Conservation (phyloP, 2,888 invertebrate species). For the Dolichomitus sp. region DNA sequence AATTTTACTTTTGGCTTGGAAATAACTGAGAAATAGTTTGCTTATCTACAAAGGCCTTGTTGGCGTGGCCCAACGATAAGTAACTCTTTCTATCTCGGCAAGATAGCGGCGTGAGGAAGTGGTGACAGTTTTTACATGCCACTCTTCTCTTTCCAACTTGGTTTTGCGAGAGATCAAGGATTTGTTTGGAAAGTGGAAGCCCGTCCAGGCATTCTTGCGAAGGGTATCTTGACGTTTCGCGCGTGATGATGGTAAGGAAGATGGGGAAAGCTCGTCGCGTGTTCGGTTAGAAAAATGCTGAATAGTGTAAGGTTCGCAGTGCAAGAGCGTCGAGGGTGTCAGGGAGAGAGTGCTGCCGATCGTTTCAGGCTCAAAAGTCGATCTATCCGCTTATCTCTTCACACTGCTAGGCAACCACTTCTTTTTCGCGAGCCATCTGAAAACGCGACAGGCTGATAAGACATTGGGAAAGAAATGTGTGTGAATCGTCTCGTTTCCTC, state of each 20-base stretch:
- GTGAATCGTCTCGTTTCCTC: slow-evolving; percentile 28
- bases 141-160: slow-evolving; percentile 14
- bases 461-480: slow-evolving; percentile 47
- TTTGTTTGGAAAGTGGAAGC: slow-evolving; percentile 56
- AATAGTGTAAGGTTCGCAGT: slow-evolving; percentile 2
- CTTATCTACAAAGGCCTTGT: not conserved
- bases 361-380: slow-evolving; percentile 67
- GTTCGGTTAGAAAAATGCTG: slow-evolving; percentile 45
- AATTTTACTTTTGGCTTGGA: not conserved
- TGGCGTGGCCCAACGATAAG: not conserved
- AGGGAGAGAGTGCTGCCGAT: slow-evolving; percentile 51
- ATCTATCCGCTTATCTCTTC: slow-evolving; percentile 66
- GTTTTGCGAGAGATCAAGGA: slow-evolving; percentile 37
- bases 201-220: slow-evolving; percentile 26
- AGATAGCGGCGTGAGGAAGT: not conserved
- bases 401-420: slow-evolving; percentile 27
- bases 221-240: slow-evolving; percentile 34
- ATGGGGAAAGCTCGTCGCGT: slow-evolving; percentile 27
- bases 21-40: slow-evolving; percentile 1
- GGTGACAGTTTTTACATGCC: slow-evolving; percentile 1
- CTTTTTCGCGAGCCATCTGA: slow-evolving; percentile 26
- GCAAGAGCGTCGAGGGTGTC: slow-evolving; percentile 16
- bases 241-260: slow-evolving; percentile 10
- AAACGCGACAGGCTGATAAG: slow-evolving; percentile 55
- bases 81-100: slow-evolving; percentile 4